Evolutionary conservation across 2,797 vertebrate species (phyloP).

Genomic region (Catostomus latipinnis): DNA sequence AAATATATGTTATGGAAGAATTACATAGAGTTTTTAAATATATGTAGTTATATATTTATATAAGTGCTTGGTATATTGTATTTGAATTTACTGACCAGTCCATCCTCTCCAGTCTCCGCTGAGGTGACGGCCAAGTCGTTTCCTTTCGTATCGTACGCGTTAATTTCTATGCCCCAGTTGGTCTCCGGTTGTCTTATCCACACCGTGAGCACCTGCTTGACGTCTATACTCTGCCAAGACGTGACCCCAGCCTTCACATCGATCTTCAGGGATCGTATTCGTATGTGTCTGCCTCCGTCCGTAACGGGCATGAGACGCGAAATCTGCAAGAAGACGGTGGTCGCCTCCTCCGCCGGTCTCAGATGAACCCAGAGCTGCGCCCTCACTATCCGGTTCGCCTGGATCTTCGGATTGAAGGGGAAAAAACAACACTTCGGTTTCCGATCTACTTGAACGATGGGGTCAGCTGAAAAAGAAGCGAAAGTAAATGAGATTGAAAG

Average conservation of each 20-base stretch:
- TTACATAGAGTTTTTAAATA: too few relatives aligned
- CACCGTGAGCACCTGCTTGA: constrained; percentile 94
- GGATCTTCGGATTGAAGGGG: constrained; percentile 92
- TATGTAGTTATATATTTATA: too few relatives aligned
- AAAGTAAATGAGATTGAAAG: background rate
- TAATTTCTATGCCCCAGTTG: constrained; percentile 98
- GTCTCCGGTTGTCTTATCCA: constrained; percentile 98
- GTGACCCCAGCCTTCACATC: constrained; percentile 89
- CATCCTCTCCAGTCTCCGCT: constrained; percentile 88
- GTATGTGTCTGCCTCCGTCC: constrained; percentile 87
- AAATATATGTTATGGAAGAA: too few relatives aligned
- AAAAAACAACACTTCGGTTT: constrained; percentile 96
- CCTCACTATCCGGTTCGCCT: constrained; percentile 88
- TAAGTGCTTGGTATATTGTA: too few relatives aligned
- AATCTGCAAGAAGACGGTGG: constrained; percentile 96
- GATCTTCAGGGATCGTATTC: constrained; percentile 96
- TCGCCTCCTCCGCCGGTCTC: constrained; percentile 84
- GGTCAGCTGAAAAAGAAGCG: constrained; percentile 81
- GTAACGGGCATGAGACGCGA: constrained; percentile 91
- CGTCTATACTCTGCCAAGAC: constrained; percentile 98
- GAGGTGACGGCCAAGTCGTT: constrained; percentile 92
- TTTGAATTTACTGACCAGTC: constrained; percentile 79
- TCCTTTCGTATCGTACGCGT: constrained; percentile 90
- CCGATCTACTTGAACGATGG: constrained; percentile 84
- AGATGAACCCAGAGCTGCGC: constrained; percentile 97